Base-by-base conservation (phyloP, 2,888 invertebrate genomes). In the Drosophila recens region DNA sequence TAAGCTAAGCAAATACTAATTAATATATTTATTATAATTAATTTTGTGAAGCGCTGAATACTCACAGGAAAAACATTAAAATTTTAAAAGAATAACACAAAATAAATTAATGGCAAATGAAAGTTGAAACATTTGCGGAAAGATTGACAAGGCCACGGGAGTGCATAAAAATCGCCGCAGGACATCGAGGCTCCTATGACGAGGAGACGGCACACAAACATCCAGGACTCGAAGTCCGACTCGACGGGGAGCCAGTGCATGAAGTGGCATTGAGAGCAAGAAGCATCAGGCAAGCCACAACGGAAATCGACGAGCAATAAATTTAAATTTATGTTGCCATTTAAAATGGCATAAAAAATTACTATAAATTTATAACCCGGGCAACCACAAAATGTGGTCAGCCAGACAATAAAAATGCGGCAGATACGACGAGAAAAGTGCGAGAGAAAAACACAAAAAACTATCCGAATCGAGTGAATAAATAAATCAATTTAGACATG, bases 261-360 rank as follows among this genome's bases (percentile, higher is more conserved):
- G 15, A 42, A 34, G 46, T 34, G 58, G 11, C 11, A 43, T 1
- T 10, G 38, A 48, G 34, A 27, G 49, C 43, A 52, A 67, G 62
- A 23, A 48, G 49, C 49, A 68, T 15, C 58, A 36, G 62, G 36
- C 57, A 42, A 64, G 57, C 71, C 51, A 43, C 69, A 80, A 20
- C 78, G 86, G 78, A 85, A 77, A 85, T 85, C 82, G 78, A 69
- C 72, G 82, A 54, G 85, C 76, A 85, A 88, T 88, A 83, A 88
- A 87, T 87, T 88, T 68, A 79, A 87, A 83, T 87, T 81, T 87
- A 80, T 83, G 85, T 82, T 81, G 77, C 81, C 87, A 82, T 86
- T 86, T 84, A 79, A 83, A 81, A 75, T 42, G 62, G 66, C 72
- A 72, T 71, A 80, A 83, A 82, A 87, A 88, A 86, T 81, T 83